These are phyloP conservation scores for Sebastes elongatus DNA, from an alignment of 2,797 vertebrate species.

Conservation along the genomic window DNA sequence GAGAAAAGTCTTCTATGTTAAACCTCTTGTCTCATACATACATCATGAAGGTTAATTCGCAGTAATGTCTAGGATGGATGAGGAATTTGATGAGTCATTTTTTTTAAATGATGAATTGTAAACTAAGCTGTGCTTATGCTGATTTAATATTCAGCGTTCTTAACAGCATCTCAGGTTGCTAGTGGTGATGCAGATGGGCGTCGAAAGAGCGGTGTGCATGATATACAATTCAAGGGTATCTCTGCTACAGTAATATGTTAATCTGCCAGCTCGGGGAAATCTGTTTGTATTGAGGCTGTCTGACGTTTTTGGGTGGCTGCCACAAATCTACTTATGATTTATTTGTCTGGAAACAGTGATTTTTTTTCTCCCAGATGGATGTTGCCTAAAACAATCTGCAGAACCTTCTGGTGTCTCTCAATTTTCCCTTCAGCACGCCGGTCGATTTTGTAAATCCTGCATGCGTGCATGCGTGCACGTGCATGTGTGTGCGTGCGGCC, in stretches of 20 bases:
- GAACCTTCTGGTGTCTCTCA: slow-evolving; percentile 55
- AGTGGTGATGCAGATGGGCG: slow-evolving; percentile 10
- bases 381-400: slow-evolving; percentile 57
- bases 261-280: slow-evolving; percentile 18
- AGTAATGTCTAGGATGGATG: not conserved
- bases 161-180: slow-evolving; percentile 37
- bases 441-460: slow-evolving; percentile 25
- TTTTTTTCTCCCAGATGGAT: slow-evolving; percentile 54
- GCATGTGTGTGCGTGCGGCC: not conserved
- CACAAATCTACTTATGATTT: slow-evolving; percentile 44
- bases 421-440: slow-evolving; percentile 24
- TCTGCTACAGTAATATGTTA: slow-evolving; percentile 25
- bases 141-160: slow-evolving; percentile 32
- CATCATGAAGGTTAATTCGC: not conserved
- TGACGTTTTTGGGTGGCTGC: slow-evolving; percentile 37
- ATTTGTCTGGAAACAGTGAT: slow-evolving; percentile 54
- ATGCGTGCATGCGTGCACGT: not conserved
- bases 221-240: slow-evolving; percentile 9
- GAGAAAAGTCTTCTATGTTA: not conserved
- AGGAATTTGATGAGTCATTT: not conserved
- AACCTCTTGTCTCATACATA: not conserved
- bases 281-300: slow-evolving; percentile 44
- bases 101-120: not conserved
- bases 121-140: slow-evolving; percentile 1
- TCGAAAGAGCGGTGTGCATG: slow-evolving; percentile 1